Conservation (phyloP, 2,888 invertebrate genomes). For the Dryococelus australis region DNA sequence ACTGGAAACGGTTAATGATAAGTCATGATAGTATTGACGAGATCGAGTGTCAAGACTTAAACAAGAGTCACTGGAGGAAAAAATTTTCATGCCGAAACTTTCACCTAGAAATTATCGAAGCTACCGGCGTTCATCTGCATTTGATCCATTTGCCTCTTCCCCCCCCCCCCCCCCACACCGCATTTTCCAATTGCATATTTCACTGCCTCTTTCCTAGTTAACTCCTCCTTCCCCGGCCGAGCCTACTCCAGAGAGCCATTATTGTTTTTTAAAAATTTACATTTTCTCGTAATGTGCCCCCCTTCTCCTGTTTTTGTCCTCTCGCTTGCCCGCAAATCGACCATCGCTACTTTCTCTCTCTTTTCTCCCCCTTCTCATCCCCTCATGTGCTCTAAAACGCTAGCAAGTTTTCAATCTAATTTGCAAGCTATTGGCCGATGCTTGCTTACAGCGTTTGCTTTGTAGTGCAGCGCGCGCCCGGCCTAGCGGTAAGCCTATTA, state of each 20-base stretch:
- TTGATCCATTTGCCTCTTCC: no score
- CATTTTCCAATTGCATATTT: no score
- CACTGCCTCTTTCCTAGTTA: not conserved
- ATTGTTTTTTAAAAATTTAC: not conserved
- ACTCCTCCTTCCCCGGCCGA: not conserved
- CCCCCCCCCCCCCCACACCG: no score
- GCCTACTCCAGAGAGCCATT: not conserved
- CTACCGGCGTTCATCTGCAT: no score
- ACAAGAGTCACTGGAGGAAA: no score
- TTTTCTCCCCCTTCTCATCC: not conserved
- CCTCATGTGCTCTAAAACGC: not conserved
- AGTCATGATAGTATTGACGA: no score
- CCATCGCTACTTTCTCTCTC: not conserved
- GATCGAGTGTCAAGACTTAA: no score
- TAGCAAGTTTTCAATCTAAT: conserved; percentile 19
- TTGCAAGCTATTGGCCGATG: conserved; percentile 21
- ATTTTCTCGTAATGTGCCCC: not conserved
- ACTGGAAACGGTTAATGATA: no score
- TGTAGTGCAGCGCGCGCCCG: conserved; percentile 11
- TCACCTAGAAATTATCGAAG: no score
- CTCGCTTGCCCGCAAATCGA: no score
- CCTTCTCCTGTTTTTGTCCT: not conserved
- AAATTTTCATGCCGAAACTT: no score
- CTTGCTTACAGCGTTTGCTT: conserved; percentile 9
- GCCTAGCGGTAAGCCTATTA: conserved; percentile 21